Conservation (phyloP, 2,888 invertebrate genomes). For the Emmelina monodactyla region DNA sequence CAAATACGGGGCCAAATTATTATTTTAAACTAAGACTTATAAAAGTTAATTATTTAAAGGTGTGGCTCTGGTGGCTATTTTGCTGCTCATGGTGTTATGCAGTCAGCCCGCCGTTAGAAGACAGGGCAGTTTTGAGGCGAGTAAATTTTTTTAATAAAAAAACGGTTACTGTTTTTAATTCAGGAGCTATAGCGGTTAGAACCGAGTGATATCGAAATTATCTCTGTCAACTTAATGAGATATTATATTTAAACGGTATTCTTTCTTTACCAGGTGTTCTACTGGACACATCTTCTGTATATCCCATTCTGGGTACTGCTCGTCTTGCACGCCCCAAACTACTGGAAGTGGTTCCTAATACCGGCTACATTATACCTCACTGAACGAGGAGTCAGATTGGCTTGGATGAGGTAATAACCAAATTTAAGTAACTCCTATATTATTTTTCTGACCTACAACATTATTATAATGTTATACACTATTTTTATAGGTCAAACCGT, state of each 20-base stretch:
- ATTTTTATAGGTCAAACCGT: constrained; percentile 66
- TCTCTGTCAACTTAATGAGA: no score
- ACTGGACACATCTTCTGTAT: constrained; percentile 92
- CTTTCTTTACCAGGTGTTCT: constrained; percentile 85
- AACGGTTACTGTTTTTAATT: no score
- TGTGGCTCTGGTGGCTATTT: constrained; percentile 72
- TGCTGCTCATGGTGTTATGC: constrained; percentile 80
- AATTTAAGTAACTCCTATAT: no score
- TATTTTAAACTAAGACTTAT: no score
- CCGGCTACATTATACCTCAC: constrained; percentile 82
- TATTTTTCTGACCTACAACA: no score
- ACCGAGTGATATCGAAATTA: no score
- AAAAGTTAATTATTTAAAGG: no score
- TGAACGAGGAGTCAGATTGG: constrained; percentile 73
- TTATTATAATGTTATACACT: background rate
- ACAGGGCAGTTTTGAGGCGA: constrained; percentile 88
- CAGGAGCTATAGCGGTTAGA: no score
- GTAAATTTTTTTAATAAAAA: no score
- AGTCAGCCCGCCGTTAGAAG: constrained; percentile 88
- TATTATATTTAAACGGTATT: no score
- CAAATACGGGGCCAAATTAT: constrained; percentile 74
- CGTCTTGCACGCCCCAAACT: constrained; percentile 88
- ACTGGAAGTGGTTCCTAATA: constrained; percentile 93
- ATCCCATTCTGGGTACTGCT: constrained; percentile 86
- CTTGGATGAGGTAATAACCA: constrained; percentile 44